phyloP scores from a whole-genome alignment of 2,888 invertebrate species.

The Beris chalybata region DNA sequence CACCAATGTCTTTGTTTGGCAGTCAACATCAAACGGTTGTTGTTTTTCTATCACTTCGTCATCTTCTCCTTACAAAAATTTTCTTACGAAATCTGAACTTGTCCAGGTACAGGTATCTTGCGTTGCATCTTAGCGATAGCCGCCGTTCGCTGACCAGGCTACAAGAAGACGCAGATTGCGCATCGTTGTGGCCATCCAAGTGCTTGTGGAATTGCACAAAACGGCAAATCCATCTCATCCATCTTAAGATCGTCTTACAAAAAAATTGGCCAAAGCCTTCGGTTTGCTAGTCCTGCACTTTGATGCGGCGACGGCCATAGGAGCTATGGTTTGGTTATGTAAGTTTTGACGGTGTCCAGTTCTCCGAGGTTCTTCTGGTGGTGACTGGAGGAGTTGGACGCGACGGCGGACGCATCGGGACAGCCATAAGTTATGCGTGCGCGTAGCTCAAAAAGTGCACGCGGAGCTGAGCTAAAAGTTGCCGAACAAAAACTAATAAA shows the following conservation, averaged over 20 bases:
- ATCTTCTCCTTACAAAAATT: slow-evolving; percentile 19
- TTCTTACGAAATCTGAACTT: slow-evolving; percentile 11
- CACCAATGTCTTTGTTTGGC: slow-evolving; percentile 39
- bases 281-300: too few species aligned
- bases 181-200: not conserved
- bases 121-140: not conserved
- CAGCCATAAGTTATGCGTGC: too few species aligned
- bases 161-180: not conserved
- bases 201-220: not conserved
- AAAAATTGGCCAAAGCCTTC: slow-evolving; percentile 9
- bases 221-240: slow-evolving; percentile 9
- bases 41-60: slow-evolving; percentile 30
- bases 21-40: slow-evolving; percentile 26
- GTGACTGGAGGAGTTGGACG: too few species aligned
- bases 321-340: slow-evolving; percentile 10
- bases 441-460: too few species aligned
- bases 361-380: not conserved
- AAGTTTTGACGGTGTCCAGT: slow-evolving; percentile 12
- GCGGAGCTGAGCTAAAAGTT: slow-evolving; percentile 14
- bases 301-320: not conserved
- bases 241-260: slow-evolving; percentile 21
- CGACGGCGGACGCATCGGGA: too few species aligned
- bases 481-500: slow-evolving; percentile 43
- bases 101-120: too few species aligned
- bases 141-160: not conserved